Percentiles rank a stretch among this genome's conserved stretches.
These are phyloP conservation scores for Platalea minor DNA, from an alignment of 2,797 vertebrate genomes.

Conservation along the genomic window DNA sequence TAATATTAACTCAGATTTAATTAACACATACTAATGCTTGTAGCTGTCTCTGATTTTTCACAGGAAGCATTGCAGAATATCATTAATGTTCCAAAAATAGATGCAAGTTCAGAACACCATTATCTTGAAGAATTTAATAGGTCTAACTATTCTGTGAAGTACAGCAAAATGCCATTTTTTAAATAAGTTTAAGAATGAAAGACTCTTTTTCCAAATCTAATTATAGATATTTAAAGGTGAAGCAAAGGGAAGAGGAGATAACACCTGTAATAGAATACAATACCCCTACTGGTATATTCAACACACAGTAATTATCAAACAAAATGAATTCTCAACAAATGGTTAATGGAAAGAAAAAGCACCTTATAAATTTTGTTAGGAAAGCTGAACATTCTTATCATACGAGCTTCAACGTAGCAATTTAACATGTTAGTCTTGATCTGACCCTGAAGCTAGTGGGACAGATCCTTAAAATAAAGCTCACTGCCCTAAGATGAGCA, in stretches of 20 bases:
- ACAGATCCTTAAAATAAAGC: neutral
- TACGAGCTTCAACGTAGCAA: rapidly evolving
- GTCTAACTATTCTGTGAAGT: neutral
- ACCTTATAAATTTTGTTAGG: neutral
- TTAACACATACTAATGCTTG: neutral
- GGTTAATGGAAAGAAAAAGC: neutral
- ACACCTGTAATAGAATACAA: neutral
- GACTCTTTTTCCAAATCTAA: neutral
- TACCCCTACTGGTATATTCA: neutral
- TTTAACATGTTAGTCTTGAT: neutral
- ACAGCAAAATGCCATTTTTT: neutral
- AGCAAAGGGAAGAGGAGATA: neutral
- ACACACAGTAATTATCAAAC: neutral
- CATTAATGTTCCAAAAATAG: slow-evolving; percentile 51
- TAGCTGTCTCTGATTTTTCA: slow-evolving; percentile 39
- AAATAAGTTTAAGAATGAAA: neutral
- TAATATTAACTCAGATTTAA: slow-evolving; percentile 4
- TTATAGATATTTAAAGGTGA: slow-evolving; percentile 43
- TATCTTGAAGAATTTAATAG: slow-evolving; percentile 40
- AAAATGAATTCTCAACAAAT: neutral
- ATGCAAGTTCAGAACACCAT: slow-evolving; percentile 1
- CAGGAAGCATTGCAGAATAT: neutral
- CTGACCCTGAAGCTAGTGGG: neutral
- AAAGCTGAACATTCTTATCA: neutral
- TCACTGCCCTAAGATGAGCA: neutral